Base-by-base conservation (phyloP, 2,797 vertebrate genomes). In the Nyctibius grandis region DNA sequence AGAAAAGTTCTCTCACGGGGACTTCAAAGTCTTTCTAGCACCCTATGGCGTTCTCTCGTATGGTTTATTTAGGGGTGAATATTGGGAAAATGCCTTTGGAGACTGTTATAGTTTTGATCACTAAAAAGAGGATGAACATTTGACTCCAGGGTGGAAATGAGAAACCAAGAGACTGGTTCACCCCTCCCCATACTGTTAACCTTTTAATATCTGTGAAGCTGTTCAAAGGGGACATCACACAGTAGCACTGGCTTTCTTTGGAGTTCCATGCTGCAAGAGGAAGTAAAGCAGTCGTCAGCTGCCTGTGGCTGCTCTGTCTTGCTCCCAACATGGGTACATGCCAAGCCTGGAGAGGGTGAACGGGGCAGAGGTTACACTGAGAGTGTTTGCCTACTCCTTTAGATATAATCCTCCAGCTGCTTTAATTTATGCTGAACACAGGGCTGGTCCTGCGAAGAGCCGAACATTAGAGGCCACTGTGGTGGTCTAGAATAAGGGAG, bases 401-500 rank as follows among this genome's bases (percentile, higher is more conserved):
- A 44, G 84, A 51, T 59, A 6, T 15, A 76, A 9, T 65, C 54
- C 79, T 88, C 20, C 86, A 82, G 80, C 86, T 91, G 86, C 33
- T 95, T 75, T 87, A 42, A 63, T 91, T 89, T 70, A 45, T 79
- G 36, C 54, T 73, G 69, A 81, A 14, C 69, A 23, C 57, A 64
- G 83, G 73, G 65, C 94, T 83, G 77, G 34, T 56, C 40, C 85
- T 76, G 63, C 1, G 4, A 53, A 18, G 22, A 89, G 56, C 34
- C 87, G 69, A 67, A 64, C 31, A 68, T 25, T 22, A 85, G 68
- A 91, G 40, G 72, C 68, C 68, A 78, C 85, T 0, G 0, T 57
- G 79, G 94, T 95, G 88, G 94, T 88, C 89, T 67, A 77, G 72
- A 92, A 25, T 60, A 70, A 80, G 91, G 84, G 92, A 92, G 68